These are phyloP conservation scores for Struthio camelus DNA, from an alignment of 2,113 vertebrate species.

Conservation along the genomic window DNA sequence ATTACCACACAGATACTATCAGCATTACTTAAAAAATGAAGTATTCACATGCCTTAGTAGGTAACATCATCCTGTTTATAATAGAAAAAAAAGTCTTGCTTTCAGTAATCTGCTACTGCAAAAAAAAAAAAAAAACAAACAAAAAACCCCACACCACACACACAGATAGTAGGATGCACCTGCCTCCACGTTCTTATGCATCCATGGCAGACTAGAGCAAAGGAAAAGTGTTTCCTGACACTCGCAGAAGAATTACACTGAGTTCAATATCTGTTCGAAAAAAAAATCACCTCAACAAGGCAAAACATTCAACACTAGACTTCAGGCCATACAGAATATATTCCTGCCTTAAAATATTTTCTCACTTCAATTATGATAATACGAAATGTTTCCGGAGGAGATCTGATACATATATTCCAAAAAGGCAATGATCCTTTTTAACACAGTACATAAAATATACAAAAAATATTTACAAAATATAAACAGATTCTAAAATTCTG, in stretches of 20 bases:
- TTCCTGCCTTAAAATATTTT: neutral
- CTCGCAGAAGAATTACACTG: neutral
- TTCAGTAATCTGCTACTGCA: too few relatives aligned
- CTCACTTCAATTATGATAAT: neutral
- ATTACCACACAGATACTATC: neutral
- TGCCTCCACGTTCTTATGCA: neutral
- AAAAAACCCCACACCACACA: too few relatives aligned
- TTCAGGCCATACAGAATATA: neutral
- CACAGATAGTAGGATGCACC: neutral
- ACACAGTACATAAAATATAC: too few relatives aligned
- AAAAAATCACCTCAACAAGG: too few relatives aligned
- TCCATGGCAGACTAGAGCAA: neutral
- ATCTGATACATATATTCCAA: neutral
- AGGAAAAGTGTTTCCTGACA: neutral
- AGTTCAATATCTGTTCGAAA: too few relatives aligned
- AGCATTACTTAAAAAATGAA: neutral
- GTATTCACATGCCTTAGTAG: neutral
- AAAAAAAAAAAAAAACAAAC: neutral
- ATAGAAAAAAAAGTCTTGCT: neutral
- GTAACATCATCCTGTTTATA: neutral
- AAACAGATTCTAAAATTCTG: too few relatives aligned
- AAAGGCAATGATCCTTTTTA: neutral
- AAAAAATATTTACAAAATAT: too few relatives aligned
- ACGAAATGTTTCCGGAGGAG: neutral
- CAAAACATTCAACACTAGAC: too few relatives aligned